phyloP scores from a whole-genome alignment of 2,888 invertebrate genomes.

The Pollenia angustigena region DNA sequence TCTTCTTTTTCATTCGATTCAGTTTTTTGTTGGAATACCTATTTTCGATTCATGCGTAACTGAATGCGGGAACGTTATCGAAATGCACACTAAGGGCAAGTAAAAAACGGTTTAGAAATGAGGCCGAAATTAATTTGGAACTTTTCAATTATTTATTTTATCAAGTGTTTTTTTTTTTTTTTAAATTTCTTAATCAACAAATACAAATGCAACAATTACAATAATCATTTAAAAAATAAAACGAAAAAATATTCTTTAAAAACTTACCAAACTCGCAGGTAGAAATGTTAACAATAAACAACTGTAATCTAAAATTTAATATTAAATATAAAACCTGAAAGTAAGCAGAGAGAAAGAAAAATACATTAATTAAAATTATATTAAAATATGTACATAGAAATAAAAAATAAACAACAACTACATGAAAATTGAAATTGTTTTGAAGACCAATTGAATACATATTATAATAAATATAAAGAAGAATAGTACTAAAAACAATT shows the following conservation, averaged over 20 bases:
- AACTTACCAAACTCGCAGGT: conserved; percentile 70
- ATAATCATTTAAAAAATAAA: not conserved
- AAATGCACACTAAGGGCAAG: no score
- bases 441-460: conserved; percentile 1
- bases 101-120: no score
- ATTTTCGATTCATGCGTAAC: no score
- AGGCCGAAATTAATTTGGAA: no score
- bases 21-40: no score
- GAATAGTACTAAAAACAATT: not conserved
- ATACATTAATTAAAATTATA: conserved; percentile 30
- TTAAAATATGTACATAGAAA: not conserved
- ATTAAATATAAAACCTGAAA: conserved; percentile 66
- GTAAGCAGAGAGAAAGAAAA: conserved; percentile 35
- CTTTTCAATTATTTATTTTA: no score
- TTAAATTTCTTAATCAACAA: no score
- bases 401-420: not conserved
- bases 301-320: conserved; percentile 52
- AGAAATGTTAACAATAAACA: conserved; percentile 67
- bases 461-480: conserved; percentile 6
- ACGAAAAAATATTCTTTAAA: not conserved
- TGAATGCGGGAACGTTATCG: no score
- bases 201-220: not conserved
- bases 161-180: no score
- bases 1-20: no score
- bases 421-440: not conserved